These are phyloP conservation scores for Mustela nigripes DNA, from an alignment of 2,113 vertebrate genomes.

Conservation along the genomic window DNA sequence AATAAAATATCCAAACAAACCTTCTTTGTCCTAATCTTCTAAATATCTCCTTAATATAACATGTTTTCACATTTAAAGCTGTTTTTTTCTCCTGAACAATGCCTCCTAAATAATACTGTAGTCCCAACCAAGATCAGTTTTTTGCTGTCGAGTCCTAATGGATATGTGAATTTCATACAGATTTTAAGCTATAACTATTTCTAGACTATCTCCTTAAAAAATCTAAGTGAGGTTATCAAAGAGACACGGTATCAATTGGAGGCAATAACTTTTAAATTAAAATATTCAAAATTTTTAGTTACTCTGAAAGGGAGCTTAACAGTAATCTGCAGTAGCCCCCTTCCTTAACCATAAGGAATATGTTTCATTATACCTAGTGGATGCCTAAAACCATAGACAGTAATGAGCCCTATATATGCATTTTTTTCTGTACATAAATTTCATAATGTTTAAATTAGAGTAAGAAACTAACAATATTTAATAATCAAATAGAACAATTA, in stretches of 20 bases:
- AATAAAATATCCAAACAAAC: background rate
- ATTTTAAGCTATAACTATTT: slow-evolving; percentile 12
- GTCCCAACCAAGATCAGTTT: background rate
- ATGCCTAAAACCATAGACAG: background rate
- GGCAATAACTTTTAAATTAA: background rate
- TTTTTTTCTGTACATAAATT: background rate
- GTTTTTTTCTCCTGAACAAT: background rate
- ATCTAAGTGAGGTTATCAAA: background rate
- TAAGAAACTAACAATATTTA: background rate
- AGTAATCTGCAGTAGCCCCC: background rate
- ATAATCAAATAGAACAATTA: background rate
- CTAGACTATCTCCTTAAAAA: background rate
- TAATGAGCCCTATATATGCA: background rate
- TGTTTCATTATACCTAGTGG: background rate
- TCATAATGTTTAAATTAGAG: background rate
- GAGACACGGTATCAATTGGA: background rate
- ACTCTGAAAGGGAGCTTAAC: background rate
- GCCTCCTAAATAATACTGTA: background rate
- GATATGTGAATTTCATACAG: background rate
- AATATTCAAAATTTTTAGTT: background rate
- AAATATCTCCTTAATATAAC: background rate
- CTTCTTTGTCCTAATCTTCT: background rate
- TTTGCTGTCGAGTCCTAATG: background rate
- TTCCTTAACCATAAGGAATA: background rate
- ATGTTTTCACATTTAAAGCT: background rate